These are phyloP conservation scores for Pristiophorus japonicus DNA, from an alignment of 2,113 vertebrate species.

Conservation along the genomic window DNA sequence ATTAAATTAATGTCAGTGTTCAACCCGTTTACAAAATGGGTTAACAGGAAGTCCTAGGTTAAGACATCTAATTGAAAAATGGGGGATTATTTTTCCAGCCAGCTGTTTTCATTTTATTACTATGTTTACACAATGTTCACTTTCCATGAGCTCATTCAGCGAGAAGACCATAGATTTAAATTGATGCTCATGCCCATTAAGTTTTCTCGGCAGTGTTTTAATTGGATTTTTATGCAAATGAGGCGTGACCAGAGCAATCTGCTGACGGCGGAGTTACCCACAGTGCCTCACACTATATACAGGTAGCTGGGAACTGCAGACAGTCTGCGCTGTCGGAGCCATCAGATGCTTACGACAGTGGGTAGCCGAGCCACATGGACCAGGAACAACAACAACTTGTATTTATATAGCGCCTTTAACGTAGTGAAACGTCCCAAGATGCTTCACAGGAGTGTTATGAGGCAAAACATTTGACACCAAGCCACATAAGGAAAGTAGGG, in stretches of 20 bases:
- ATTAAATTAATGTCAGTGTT: background rate
- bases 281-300: background rate
- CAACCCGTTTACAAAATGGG: background rate
- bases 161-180: background rate
- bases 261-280: background rate
- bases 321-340: background rate
- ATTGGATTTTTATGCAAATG: conserved; percentile 23
- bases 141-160: background rate
- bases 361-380: background rate
- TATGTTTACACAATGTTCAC: background rate
- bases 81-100: background rate
- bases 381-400: too few species aligned
- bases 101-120: background rate
- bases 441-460: too few species aligned
- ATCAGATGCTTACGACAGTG: background rate
- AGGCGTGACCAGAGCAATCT: background rate
- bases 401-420: too few species aligned
- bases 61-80: background rate
- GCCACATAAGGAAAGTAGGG: too few species aligned
- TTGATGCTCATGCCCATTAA: conserved; percentile 7
- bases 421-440: too few species aligned
- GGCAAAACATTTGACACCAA: too few species aligned
- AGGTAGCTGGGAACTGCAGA: background rate
- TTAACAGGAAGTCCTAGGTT: background rate
- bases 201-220: background rate